Evolutionary conservation across 1,140 invertebrate species (phyloP).

Genomic region (Hylaeus anthracinus): DNA sequence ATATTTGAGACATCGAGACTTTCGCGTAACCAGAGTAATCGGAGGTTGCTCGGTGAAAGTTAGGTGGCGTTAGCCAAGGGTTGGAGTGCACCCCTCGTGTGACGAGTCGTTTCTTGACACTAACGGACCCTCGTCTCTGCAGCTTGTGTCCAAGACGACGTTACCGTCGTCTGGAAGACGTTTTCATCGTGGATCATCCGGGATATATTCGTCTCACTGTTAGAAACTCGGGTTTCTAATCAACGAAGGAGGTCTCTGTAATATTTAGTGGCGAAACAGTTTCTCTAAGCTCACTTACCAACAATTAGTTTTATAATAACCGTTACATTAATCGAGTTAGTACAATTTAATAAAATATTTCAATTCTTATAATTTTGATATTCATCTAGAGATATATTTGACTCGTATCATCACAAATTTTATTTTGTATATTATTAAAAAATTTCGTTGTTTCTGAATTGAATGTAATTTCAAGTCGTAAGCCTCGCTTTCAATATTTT

Average conservation of each 20-base stretch:
- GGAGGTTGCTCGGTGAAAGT: constrained; percentile 69
- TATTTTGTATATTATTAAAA: no score
- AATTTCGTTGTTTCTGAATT: no score
- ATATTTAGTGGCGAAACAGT: not conserved
- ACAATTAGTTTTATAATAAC: no score
- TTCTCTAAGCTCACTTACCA: not conserved
- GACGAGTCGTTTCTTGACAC: constrained; percentile 65
- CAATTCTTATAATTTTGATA: no score
- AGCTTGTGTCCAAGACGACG: constrained; percentile 49
- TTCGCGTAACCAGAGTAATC: constrained; percentile 68
- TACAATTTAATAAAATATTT: no score
- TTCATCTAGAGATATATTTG: no score
- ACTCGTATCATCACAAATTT: no score
- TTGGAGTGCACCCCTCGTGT: constrained; percentile 60
- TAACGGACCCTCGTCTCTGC: constrained; percentile 66
- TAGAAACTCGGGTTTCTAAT: not conserved
- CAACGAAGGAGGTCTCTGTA: not conserved
- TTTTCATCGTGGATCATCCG: constrained; percentile 60
- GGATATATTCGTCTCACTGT: constrained; percentile 8
- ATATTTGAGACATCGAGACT: constrained; percentile 36
- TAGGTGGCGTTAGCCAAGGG: constrained; percentile 40
- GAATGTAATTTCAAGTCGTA: no score
- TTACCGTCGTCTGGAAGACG: constrained; percentile 59
- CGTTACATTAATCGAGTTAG: no score
- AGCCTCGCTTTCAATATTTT: no score